A percentile compares a stretch with the other conserved stretches of the same genome.
phyloP scores from a whole-genome alignment of 2,888 invertebrate genomes.

The Neoaliturus tenellus region DNA sequence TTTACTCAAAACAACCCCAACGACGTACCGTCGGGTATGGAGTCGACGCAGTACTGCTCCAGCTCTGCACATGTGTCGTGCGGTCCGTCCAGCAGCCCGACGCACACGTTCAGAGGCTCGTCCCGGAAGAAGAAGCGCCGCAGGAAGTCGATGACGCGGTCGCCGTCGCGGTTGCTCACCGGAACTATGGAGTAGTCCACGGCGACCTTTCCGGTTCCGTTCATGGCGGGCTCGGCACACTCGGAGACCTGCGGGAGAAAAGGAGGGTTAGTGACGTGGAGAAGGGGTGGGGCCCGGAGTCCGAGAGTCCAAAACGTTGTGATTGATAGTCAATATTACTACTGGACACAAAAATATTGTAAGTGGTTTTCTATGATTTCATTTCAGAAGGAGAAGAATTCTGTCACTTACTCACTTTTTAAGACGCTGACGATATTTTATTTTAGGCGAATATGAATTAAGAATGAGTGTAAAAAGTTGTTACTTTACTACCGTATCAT shows the following conservation, averaged over 20 bases:
- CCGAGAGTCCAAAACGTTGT: no score
- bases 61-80: conserved; percentile 78
- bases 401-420: no score
- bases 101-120: conserved; percentile 81
- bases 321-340: no score
- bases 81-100: conserved; percentile 78
- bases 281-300: no score
- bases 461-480: no score
- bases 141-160: conserved; percentile 76
- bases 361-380: no score
- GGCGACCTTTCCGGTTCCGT: not conserved
- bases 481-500: no score
- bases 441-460: no score
- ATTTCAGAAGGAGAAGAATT: no score
- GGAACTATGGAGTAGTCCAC: conserved; percentile 72
- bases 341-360: no score
- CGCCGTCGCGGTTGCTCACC: conserved; percentile 74
- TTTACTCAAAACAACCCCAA: no score
- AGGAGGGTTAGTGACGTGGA: not conserved
- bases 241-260: conserved; percentile 16
- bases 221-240: conserved; percentile 34
- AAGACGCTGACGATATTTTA: no score
- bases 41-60: conserved; percentile 78
- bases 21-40: conserved; percentile 74
- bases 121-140: conserved; percentile 82